Base-by-base conservation (phyloP, 92 coral and sea anemone genomes). In the Porites cylindrica region DNA sequence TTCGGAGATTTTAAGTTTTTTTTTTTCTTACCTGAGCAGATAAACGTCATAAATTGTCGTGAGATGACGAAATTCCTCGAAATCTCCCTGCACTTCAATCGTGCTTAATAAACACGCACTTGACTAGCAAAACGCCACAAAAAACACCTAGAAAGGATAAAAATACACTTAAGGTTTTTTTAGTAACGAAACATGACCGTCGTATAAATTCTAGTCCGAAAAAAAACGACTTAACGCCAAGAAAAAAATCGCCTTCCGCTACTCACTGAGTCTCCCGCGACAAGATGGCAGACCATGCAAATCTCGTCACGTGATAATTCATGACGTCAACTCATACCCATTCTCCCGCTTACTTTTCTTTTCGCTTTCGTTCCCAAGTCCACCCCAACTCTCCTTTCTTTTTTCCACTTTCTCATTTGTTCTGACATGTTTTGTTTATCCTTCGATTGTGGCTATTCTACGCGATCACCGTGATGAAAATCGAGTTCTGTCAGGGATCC, bases 11-110 rank as follows among this genome's bases (percentile, higher is more conserved):
- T n/a, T 3, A 9, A 32, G 24, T 9, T 0, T 26, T n/a, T 14
- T 32, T 50, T 75, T 70, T 13, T 74, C 93, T 86, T 86, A 93
- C 96, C 96, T 32, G 85, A 80, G 90, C 96, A 91, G 94, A 79
- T 88, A 88, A 93, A 88, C 88, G 89, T 91, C 96, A 93, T 93
- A 93, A 91, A 93, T 90, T 88, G 91, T 91, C 86, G 77, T 78
- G 86, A 82, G 94, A 89, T 90, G 94, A 89, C 94, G 89, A 93
- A 91, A 86, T 88, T 38, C 87, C 80, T 83, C 65, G 23, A 43
- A 65, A 24, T 73, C 69, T 72, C 87, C 80, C 62, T 82, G 86
- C 86, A 76, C 91, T 54, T 63, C 72, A 85, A 74, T 82, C 83
- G 90, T 85, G 86, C 72, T 75, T 19, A 38, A 38, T 38, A 38